Evolutionary conservation across 2,888 invertebrate genomes (phyloP).

Genomic region (Stegophylla sp.): DNA sequence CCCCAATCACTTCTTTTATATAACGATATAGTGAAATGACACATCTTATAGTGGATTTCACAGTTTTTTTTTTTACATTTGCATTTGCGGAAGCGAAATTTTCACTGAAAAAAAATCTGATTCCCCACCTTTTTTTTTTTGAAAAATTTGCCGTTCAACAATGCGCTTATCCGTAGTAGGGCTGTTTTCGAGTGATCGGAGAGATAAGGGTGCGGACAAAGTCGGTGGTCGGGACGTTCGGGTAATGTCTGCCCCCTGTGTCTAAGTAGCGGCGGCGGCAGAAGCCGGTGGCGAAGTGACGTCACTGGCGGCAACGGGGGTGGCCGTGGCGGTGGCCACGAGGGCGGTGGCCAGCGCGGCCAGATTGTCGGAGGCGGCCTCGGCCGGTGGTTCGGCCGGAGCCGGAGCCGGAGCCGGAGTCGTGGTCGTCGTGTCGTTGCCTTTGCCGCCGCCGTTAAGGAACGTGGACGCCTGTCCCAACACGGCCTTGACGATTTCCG

Average conservation of each 20-base stretch:
- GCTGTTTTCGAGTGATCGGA: too few relatives aligned
- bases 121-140: too few relatives aligned
- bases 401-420: constrained; percentile 13
- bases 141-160: too few relatives aligned
- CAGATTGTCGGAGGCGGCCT: not conserved
- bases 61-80: too few relatives aligned
- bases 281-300: constrained; percentile 5
- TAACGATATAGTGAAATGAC: too few relatives aligned
- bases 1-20: too few relatives aligned
- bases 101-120: too few relatives aligned
- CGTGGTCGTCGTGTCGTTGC: constrained; percentile 57
- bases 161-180: too few relatives aligned
- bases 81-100: too few relatives aligned
- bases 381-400: not conserved
- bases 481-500: constrained; percentile 70
- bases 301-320: not conserved
- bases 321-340: not conserved
- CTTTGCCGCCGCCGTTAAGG: constrained; percentile 61
- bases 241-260: not conserved
- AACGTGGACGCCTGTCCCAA: constrained; percentile 64
- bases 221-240: not conserved
- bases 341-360: too few relatives aligned
- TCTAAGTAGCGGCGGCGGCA: not conserved
- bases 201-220: too few relatives aligned
- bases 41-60: too few relatives aligned